These are phyloP conservation scores for Drosophila vallismaia DNA, from an alignment of 2,888 invertebrate species.

Conservation along the genomic window DNA sequence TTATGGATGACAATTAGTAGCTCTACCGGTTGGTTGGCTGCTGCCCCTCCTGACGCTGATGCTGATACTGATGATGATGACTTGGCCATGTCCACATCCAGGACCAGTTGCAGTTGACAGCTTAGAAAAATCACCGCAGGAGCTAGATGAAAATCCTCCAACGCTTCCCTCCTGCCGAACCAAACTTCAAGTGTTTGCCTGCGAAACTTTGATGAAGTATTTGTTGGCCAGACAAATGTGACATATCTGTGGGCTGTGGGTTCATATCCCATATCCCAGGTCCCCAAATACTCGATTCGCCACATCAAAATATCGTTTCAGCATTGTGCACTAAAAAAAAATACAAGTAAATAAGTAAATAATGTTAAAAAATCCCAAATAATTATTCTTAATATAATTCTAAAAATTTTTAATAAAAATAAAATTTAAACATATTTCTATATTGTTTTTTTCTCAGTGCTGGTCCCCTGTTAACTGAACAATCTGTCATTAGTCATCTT, in stretches of 20 bases:
- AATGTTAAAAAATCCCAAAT: background rate
- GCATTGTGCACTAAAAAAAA: background rate
- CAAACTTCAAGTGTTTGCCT: conserved; percentile 26
- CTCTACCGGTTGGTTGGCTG: conserved; percentile 23
- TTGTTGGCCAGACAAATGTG: conserved; percentile 68
- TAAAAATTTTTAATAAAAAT: too few species aligned
- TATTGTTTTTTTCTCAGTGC: conserved; percentile 17
- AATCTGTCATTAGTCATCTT: conserved; percentile 76
- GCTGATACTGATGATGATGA: conserved; percentile 29
- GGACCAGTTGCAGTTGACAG: conserved; percentile 69
- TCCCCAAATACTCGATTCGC: background rate
- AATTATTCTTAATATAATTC: too few species aligned
- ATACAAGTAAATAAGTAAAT: background rate
- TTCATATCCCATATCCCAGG: background rate
- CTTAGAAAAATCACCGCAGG: conserved; percentile 73
- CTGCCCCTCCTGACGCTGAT: conserved; percentile 3
- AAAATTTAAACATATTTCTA: background rate
- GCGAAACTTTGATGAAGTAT: conserved; percentile 66
- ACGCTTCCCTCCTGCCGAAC: background rate
- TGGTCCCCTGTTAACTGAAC: conserved; percentile 16
- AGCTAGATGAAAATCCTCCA: conserved; percentile 33
- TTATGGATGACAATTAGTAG: conserved; percentile 53
- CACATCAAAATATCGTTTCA: conserved; percentile 3
- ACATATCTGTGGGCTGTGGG: conserved; percentile 62
- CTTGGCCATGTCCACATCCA: conserved; percentile 40